These are phyloP conservation scores for Thalassarche chlororhynchos DNA, from an alignment of 2,113 vertebrate species.

Conservation along the genomic window DNA sequence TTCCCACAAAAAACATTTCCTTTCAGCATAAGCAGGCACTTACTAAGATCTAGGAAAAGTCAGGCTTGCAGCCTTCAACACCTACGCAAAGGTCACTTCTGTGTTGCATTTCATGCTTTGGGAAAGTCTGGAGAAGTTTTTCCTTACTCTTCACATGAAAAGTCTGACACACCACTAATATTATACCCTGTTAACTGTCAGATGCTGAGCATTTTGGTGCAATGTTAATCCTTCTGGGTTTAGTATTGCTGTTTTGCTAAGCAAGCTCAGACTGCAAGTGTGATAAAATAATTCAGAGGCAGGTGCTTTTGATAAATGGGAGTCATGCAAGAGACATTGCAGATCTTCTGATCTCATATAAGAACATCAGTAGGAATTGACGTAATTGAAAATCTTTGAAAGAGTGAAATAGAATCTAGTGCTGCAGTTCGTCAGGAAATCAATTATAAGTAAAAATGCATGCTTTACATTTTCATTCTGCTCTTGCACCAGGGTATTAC, in stretches of 20 bases:
- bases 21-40: not conserved
- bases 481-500: not conserved
- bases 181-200: not conserved
- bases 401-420: not conserved
- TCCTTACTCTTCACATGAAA: not conserved
- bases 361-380: not conserved
- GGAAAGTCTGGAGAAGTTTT: not conserved
- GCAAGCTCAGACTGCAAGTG: not conserved
- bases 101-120: not conserved
- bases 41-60: not conserved
- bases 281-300: not conserved
- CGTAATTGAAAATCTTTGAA: not conserved
- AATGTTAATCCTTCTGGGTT: not conserved
- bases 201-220: not conserved
- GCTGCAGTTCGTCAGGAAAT: not conserved
- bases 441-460: not conserved
- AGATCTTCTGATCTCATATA: not conserved
- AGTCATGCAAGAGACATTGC: not conserved
- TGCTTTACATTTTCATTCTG: not conserved
- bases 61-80: not conserved
- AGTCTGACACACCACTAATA: not conserved
- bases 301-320: not conserved
- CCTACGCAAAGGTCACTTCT: not conserved
- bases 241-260: not conserved
- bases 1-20: not conserved